Conservation (phyloP, 2,797 vertebrate genomes). For the Macrochelys suwanniensis region DNA sequence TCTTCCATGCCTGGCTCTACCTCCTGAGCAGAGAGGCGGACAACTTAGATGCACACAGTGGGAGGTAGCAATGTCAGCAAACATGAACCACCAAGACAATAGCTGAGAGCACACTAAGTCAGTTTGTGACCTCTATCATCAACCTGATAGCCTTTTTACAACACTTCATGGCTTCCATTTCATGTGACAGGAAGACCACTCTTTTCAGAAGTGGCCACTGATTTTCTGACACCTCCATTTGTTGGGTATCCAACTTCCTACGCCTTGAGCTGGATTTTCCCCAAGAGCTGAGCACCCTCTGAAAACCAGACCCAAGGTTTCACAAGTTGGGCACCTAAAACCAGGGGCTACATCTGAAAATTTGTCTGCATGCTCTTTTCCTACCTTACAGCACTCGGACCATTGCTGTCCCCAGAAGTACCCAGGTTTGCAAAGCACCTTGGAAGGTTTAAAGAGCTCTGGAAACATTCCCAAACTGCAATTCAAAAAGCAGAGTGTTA, state of each 20-base stretch:
- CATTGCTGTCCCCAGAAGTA: background rate
- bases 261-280: background rate
- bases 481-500: accelerated
- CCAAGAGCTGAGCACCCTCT: background rate
- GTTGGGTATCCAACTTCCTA: background rate
- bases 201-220: background rate
- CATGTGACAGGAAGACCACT: background rate
- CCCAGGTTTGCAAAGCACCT: background rate
- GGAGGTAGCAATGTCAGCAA: background rate
- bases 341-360: background rate
- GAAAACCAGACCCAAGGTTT: background rate
- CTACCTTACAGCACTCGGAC: background rate
- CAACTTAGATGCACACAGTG: background rate
- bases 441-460: accelerated
- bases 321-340: background rate
- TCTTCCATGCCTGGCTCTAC: background rate
- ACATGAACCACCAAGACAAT: background rate
- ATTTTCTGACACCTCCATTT: too few relatives aligned
- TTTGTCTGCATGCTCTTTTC: too few relatives aligned
- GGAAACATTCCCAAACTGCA: background rate
- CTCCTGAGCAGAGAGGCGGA: background rate
- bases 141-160: accelerated
- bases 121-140: background rate
- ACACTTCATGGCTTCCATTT: background rate
- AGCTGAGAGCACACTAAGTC: background rate